Conservation (phyloP, 2,888 invertebrate species). For the Cataglyphis livida region DNA sequence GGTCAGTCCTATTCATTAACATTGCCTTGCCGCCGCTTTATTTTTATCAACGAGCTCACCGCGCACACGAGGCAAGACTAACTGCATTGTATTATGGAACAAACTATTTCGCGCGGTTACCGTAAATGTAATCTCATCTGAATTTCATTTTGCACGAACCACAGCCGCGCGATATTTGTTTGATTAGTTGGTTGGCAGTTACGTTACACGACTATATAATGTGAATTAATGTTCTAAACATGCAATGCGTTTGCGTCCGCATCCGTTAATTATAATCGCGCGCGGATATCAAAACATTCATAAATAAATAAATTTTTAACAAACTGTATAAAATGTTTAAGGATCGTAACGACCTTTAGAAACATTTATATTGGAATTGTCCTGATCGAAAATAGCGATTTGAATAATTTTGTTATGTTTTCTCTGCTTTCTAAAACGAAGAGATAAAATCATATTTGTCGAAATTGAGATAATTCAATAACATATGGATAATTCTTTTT, state of each 20-base stretch:
- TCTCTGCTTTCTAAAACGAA: neutral
- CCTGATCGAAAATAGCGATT: neutral
- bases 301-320: slow-evolving; percentile 23
- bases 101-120: slow-evolving; percentile 23
- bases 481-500: neutral
- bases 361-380: neutral
- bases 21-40: slow-evolving; percentile 24
- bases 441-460: neutral
- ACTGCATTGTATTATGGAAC: slow-evolving; percentile 6
- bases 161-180: slow-evolving; percentile 24
- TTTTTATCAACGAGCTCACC: slow-evolving; percentile 29
- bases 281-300: neutral
- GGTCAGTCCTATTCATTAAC: slow-evolving; percentile 16
- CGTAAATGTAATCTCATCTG: slow-evolving; percentile 5
- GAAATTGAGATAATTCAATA: neutral
- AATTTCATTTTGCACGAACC: slow-evolving; percentile 36
- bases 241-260: neutral
- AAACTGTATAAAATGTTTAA: neutral
- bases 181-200: slow-evolving; percentile 26
- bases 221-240: slow-evolving; percentile 33
- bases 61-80: neutral
- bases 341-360: neutral
- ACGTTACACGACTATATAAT: slow-evolving; percentile 2
- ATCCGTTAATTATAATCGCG: neutral
- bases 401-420: neutral